Evolutionary conservation across 1,140 invertebrate genomes (phyloP), one percentile per base, ranked within the genome.

Genomic region (Sminthurides bifidus): DNA sequence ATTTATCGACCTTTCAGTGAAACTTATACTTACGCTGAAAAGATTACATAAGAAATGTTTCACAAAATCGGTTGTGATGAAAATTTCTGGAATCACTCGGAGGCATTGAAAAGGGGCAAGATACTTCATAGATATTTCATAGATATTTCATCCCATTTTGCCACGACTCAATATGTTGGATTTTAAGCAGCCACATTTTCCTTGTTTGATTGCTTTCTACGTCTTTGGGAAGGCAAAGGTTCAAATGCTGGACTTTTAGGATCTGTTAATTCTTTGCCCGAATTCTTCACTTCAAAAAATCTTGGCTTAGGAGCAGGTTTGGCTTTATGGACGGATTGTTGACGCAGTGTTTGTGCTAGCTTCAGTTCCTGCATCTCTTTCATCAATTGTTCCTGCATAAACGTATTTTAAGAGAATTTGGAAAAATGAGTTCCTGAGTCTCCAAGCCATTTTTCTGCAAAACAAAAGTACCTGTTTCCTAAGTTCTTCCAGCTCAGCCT

Each of bases 401-500:
- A 54, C 21, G 17, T 41, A 49, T 26, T 8, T 10, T 10, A 29
- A 48, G 46, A n/a, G 40, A 21, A 27, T 6, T 45, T 45, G 15
- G 10, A 53, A 12, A 43, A 23, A 10, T 10, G 15, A n/a, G 5
- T 30, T 26, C n/a, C 4, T 15, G 3, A 46, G 14, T 44, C 23
- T 26, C 8, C 15, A 8, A 44, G 5, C 24, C 8, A 19, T 3
- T 51, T 24, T 48, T n/a, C n/a, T n/a, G n/a, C n/a, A n/a, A n/a
- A n/a, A n/a, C n/a, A n/a, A n/a, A n/a, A n/a, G n/a, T 44, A 56
- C 49, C 63, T 65, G 27, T 24, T 37, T 29, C 1, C 38, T 30
- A 2, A 37, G 15, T 38, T 59, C 10, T 48, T 75, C 70, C 3
- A 69, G 64, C 56, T 73, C 68, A 49, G 69, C 63, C 31, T 72